Evolutionary conservation across 2,888 invertebrate species (phyloP).

Genomic region (Cerastis leucographa): DNA sequence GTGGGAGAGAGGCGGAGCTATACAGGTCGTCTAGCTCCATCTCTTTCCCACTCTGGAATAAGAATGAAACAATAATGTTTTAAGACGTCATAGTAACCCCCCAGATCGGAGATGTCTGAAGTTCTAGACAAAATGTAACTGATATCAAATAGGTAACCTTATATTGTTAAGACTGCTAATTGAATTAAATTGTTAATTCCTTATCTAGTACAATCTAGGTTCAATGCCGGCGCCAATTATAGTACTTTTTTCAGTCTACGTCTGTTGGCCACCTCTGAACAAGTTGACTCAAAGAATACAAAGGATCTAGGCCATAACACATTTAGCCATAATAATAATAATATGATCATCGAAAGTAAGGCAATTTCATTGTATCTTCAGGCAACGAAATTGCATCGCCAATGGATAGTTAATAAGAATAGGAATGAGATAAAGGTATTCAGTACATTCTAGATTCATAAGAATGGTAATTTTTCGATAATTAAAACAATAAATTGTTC

Average conservation of each 20-base stretch:
- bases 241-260: constrained; percentile 1
- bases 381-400: background rate
- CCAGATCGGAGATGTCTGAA: background rate
- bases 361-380: background rate
- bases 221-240: constrained; percentile 20
- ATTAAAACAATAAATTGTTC: background rate
- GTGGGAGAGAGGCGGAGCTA: too few species aligned
- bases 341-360: background rate
- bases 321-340: background rate
- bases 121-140: constrained; percentile 45
- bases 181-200: constrained; percentile 53
- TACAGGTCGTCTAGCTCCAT: too few species aligned
- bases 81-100: too few species aligned
- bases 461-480: background rate
- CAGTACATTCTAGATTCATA: background rate
- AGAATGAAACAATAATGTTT: too few species aligned
- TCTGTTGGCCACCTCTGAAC: background rate
- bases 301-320: background rate
- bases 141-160: constrained; percentile 53
- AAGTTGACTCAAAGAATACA: background rate
- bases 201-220: constrained; percentile 41
- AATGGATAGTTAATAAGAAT: background rate
- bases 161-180: constrained; percentile 48
- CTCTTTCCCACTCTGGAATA: too few species aligned
- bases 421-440: background rate